Evolutionary conservation across 1,140 invertebrate genomes (phyloP), one percentile per base, ranked within the genome.

Genomic region (Caenorhabditis inopinata): DNA sequence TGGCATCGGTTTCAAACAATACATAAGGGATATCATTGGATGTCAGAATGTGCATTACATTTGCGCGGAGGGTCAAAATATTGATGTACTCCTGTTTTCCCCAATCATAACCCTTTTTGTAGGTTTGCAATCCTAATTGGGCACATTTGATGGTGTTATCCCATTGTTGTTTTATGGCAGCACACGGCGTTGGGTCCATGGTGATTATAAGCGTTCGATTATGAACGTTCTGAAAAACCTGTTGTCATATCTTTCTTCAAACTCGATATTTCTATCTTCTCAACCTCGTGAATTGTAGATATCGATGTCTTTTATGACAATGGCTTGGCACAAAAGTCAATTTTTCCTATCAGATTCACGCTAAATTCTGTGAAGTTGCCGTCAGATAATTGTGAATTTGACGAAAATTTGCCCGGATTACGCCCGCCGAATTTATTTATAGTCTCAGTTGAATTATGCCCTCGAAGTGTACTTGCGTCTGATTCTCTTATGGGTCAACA

Each of bases 1-100:
- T 73, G 1, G 85, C 85, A 74, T 86, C 85, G 14, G 85, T 83
- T 77, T 86, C 85, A 23, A 87, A 78, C 1, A 86, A 42, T 0
- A 86, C 83, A 42, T 84, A 84, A 0, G 84, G 78, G 21, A 86
- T 48, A 25, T 81, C n/a, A 62, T 81, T 23, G 21, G 46, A 6
- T 4, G 76, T 21, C 21, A 46, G 23, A 2, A 42, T 9, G 7
- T 76, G 21, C 47, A 86, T 74, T 49, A 87, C 35, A 32, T 78
- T 62, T 11, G 78, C 80, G 12, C 86, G 58, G 25, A 83, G 23
- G n/a, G 78, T 84, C 46, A 87, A 27, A n/a, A 87, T 78, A 18
- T 85, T 48, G 0, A 84, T 80, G 74, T 86, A 87, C 35, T 76
- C 68, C n/a, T 79, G 75, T n/a, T 25, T 76, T 16, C 85, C 86